Percentiles rank a stretch among this genome's conserved stretches.
Conservation (phyloP, 2,113 vertebrate species). For the Hemicordylus capensis region DNA sequence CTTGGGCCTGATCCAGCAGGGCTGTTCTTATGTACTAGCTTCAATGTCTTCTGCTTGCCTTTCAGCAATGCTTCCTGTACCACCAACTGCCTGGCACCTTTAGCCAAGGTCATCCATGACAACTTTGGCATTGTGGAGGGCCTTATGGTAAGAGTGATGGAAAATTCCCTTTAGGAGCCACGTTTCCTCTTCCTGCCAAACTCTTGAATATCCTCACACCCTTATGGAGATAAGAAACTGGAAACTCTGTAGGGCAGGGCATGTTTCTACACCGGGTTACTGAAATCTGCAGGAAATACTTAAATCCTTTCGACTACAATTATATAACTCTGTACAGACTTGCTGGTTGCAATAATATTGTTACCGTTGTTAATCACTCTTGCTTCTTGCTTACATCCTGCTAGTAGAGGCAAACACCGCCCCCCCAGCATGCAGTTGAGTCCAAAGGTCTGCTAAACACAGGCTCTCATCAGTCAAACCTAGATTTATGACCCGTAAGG, state of each 20-base stretch:
- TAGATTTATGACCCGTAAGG: not conserved
- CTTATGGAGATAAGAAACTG: not conserved
- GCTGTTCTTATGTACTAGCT: no score
- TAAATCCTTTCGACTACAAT: no score
- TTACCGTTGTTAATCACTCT: not conserved
- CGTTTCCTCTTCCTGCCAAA: not conserved
- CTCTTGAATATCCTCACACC: no score
- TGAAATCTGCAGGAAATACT: no score
- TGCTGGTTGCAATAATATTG: not conserved
- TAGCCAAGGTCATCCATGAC: constrained; percentile 89
- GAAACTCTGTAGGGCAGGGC: no score
- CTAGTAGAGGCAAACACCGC: no score
- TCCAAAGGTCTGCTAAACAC: not conserved
- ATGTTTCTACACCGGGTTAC: no score
- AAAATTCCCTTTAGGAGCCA: not conserved
- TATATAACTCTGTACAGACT: not conserved
- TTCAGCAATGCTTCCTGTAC: constrained; percentile 90
- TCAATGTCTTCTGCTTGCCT: not conserved
- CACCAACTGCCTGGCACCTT: constrained; percentile 90
- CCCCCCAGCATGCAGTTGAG: no score
- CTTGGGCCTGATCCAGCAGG: no score
- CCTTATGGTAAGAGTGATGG: constrained; percentile 81
- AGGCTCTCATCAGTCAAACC: not conserved
- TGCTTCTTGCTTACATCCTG: not conserved
- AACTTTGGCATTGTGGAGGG: constrained; percentile 87